Evolutionary conservation across 2,797 vertebrate genomes (phyloP), one percentile per base, ranked within the genome.

Genomic region (Jordanella pulchra): DNA sequence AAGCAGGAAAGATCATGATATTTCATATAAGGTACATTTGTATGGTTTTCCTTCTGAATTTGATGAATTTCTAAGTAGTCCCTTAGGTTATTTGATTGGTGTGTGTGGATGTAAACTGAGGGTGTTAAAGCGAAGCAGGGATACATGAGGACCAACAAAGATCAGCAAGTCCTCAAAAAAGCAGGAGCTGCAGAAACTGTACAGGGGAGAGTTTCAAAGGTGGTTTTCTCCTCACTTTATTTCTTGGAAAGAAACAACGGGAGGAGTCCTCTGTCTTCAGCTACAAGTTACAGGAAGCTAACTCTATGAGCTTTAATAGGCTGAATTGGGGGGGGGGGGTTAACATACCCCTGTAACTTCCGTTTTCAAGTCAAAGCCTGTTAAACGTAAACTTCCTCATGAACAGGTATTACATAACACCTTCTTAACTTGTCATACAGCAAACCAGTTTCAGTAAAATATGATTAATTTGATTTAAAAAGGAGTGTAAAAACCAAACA

Each of bases 341-440:
- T 35, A 60, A 21, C 48, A 18, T 1, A 21, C 56, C 18, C 56
- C 56, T 2, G 30, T 32, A 35, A 10, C 30, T 35, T 18, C 30
- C 1, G 32, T 60, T 60, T 23, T 60, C 56, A 60, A 60, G 56
- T 60, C 30, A 35, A 60, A 60, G 32, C 56, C 30, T 60, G 56
- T 60, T 21, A 35, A 60, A 60, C 32, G 56, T 60, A 58, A 32
- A 58, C 17, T 4, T 60, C 32, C 56, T 32, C 30, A 35, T 11
- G 28, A 35, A 60, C 10, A 60, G 17, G 18, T 23, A 60, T 60
- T 32, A 60, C 9, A 28, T 35, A 23, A 32, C 28, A 60, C 18
- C 27, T 58, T 30, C 17, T 18, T 58, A 9, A 21, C 30, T 35
- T 21, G 5, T 4, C 30, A 35, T 60, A 60, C 56, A 60, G 30